Base-by-base conservation (phyloP, 1,140 invertebrate species). In the Lepidurus arcticus region DNA sequence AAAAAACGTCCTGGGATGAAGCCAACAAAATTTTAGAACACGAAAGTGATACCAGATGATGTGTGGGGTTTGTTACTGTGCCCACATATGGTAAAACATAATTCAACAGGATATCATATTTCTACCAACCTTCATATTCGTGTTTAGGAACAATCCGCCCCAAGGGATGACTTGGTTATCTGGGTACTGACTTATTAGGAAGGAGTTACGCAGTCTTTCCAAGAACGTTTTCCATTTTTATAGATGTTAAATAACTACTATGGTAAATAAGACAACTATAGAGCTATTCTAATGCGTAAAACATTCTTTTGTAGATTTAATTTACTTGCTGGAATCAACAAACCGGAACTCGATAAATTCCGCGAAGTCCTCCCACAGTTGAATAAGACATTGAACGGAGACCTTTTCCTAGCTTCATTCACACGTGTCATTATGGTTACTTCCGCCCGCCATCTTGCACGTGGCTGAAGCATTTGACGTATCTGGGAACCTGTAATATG, bases 401-500 rank as follows among this genome's bases (percentile, higher is more conserved):
- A 81, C 85, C 89, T 43, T 88, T 76, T 5, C 85, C 85, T 5
- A 76, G 85, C n/a, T 80, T 82, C 74, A 84, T 86, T 76, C 86
- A 86, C 80, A n/a, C 81, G 80, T 88, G n/a, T 87, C 86, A 0
- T 82, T 84, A 8, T 76, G 81, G 11, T 78, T 87, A 8, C 80
- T 88, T 7, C 87, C 87, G 1, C 85, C 79, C 7, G 73, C 44
- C 24, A 44, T 79, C 34, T 47, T 79, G 44, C 45, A 79, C 16
- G 77, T 53, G 8, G 76, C 75, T 65, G 78, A 79, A 73, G 79
- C 78, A 7, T 86, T 94, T 6, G 94, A 93, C 82, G 89, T 94
- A 0, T 90, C 91, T 5, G 86, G 94, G 75, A 94, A 95, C 85
- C 93, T 93, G 0, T 93, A 94, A 84, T 94, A 95, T 84, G 91